Conservation (phyloP, 2,797 vertebrate species). For the Yasuhikotakia modesta region DNA sequence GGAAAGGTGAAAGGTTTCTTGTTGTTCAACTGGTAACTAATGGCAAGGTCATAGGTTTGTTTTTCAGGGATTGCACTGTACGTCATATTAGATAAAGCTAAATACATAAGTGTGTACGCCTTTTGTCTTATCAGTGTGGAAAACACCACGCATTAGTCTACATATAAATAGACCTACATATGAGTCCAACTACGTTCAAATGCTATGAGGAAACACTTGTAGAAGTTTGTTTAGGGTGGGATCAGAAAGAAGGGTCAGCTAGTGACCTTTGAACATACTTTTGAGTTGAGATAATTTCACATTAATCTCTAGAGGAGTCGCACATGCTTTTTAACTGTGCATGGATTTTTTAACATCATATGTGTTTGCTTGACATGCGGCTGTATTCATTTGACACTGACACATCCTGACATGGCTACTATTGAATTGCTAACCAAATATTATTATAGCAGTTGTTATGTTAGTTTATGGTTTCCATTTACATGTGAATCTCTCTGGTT, state of each 20-base stretch:
- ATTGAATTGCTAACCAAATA: background rate
- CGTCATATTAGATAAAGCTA: too few relatives aligned
- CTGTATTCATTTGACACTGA: background rate
- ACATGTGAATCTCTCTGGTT: background rate
- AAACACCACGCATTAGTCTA: too few relatives aligned
- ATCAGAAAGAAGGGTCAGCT: conserved; percentile 17
- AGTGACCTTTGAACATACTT: conserved; percentile 62
- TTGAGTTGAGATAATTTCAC: background rate
- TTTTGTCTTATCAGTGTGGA: too few relatives aligned
- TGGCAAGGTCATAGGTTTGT: too few relatives aligned
- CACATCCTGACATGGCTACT: background rate
- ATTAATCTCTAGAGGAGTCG: background rate
- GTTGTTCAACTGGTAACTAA: too few relatives aligned
- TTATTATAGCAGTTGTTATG: background rate
- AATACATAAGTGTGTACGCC: too few relatives aligned
- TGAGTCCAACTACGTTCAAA: conserved; percentile 4
- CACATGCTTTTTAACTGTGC: background rate
- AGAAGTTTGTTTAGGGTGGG: conserved; percentile 9
- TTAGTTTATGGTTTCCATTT: background rate
- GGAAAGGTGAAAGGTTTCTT: too few relatives aligned
- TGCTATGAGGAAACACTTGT: background rate
- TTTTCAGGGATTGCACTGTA: too few relatives aligned
- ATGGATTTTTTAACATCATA: background rate
- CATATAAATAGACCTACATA: background rate
- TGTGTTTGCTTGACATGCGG: background rate